Percentiles rank a stretch among this genome's conserved stretches.
phyloP scores from a whole-genome alignment of 2,888 invertebrate genomes.

The Synergus itoensis region DNA sequence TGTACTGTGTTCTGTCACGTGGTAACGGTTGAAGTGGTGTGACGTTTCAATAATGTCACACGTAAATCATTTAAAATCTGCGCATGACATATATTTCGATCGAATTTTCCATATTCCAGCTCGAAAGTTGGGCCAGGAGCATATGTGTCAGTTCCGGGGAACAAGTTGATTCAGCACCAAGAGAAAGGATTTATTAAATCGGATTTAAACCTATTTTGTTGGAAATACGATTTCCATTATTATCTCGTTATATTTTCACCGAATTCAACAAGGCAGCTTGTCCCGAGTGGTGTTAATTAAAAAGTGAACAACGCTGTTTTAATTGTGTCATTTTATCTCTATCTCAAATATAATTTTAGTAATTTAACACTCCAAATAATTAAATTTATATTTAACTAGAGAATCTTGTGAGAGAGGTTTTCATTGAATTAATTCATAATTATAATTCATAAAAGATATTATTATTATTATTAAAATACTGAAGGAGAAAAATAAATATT shows the following conservation, averaged over 20 bases:
- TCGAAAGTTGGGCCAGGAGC: constrained; percentile 25
- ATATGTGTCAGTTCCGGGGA: constrained; percentile 39
- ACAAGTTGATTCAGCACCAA: constrained; percentile 33
- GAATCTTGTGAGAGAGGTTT: too few relatives aligned
- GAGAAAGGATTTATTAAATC: constrained; percentile 38
- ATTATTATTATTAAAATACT: too few relatives aligned
- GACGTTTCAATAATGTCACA: constrained; percentile 36
- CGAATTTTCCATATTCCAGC: constrained; percentile 26
- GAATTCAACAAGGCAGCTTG: constrained; percentile 4
- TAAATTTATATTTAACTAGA: too few relatives aligned
- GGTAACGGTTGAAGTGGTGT: constrained; percentile 13
- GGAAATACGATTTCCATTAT: constrained; percentile 29
- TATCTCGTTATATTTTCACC: constrained; percentile 19
- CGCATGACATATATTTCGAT: constrained; percentile 36
- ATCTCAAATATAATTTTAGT: not conserved
- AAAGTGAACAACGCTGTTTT: not conserved
- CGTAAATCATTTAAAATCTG: constrained; percentile 40
- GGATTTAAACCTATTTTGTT: constrained; percentile 29
- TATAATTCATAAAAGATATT: too few relatives aligned
- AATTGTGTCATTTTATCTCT: constrained; percentile 13
- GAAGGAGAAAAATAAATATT: too few relatives aligned
- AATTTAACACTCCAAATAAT: not conserved
- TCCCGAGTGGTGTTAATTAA: constrained; percentile 26
- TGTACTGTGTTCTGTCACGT: constrained; percentile 6
- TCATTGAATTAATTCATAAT: too few relatives aligned